Evolutionary conservation across 2,888 invertebrate species (phyloP).

Genomic region (Tetranychus piercei): DNA sequence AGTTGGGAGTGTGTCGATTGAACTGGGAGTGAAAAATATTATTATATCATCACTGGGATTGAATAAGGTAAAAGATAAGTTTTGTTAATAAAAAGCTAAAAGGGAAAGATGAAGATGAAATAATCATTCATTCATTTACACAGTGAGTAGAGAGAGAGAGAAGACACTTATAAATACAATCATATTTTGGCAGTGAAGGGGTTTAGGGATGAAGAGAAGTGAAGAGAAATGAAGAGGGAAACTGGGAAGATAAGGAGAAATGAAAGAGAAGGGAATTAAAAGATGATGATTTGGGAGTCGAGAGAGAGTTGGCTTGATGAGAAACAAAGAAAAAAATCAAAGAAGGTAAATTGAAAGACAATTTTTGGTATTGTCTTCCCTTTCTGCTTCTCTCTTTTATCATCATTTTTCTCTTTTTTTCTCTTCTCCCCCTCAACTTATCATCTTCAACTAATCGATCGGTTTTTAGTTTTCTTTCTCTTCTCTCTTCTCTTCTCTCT

Average conservation of each 20-base stretch:
- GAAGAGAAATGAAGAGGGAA: constrained; percentile 5
- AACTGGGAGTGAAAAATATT: not conserved
- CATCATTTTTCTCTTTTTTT: constrained; percentile 1
- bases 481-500: not conserved
- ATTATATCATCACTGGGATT: not conserved
- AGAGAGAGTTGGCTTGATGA: not conserved
- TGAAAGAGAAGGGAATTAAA: not conserved
- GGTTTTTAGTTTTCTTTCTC: not conserved
- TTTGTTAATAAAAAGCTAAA: not conserved
- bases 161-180: not conserved
- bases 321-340: not conserved
- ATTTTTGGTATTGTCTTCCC: not conserved
- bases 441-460: not conserved
- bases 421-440: not conserved
- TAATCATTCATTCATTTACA: too few species aligned
- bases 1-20: not conserved
- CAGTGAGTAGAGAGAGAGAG: not conserved
- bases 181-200: not conserved
- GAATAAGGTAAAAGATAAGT: not conserved
- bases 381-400: constrained; percentile 1
- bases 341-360: not conserved
- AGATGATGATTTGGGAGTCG: constrained; percentile 2
- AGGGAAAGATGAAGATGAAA: not conserved
- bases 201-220: not conserved
- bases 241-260: not conserved